These are phyloP conservation scores for Onthophagus taurus DNA, from an alignment of 1,140 invertebrate genomes.

Conservation along the genomic window DNA sequence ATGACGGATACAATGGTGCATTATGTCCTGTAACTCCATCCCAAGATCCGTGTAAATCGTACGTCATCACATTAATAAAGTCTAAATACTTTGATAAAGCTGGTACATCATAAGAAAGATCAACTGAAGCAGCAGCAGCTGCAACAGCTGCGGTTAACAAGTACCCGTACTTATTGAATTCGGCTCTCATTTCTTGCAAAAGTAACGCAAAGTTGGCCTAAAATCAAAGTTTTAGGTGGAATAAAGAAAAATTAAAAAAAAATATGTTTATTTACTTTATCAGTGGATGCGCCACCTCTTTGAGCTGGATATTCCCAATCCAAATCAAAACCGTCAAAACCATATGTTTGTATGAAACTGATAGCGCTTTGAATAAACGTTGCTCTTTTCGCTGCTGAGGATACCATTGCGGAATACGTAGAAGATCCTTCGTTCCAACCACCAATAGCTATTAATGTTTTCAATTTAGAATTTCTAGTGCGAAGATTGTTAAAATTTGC, in stretches of 20 bases:
- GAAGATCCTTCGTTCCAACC: slow-evolving; percentile 61
- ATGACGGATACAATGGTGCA: slow-evolving; percentile 44
- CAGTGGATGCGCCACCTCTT: slow-evolving; percentile 7
- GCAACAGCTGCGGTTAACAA: slow-evolving; percentile 54
- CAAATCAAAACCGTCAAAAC: slow-evolving; percentile 66
- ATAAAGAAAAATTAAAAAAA: background rate
- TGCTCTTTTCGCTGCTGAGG: slow-evolving; percentile 16
- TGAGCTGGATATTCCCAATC: slow-evolving; percentile 69
- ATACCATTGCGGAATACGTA: slow-evolving; percentile 45
- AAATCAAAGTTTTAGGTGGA: background rate
- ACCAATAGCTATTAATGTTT: slow-evolving; percentile 59
- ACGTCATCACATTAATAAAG: slow-evolving; percentile 57
- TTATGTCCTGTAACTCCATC: slow-evolving; percentile 47
- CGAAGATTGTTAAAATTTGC: slow-evolving; percentile 44
- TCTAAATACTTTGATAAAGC: slow-evolving; percentile 44
- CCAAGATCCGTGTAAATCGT: slow-evolving; percentile 58
- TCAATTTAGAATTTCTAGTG: slow-evolving; percentile 47
- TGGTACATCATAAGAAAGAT: slow-evolving; percentile 50
- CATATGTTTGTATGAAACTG: slow-evolving; percentile 11
- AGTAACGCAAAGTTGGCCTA: slow-evolving; percentile 27
- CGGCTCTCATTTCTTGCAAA: slow-evolving; percentile 47
- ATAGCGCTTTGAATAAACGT: slow-evolving; percentile 43
- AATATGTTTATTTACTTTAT: slow-evolving; percentile 4
- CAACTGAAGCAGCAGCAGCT: slow-evolving; percentile 43
- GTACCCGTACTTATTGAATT: slow-evolving; percentile 43